Percentiles rank a stretch among this genome's conserved stretches.
Evolutionary conservation across 2,113 vertebrate species (phyloP).

Genomic region (Neolamprologus brichardi): DNA sequence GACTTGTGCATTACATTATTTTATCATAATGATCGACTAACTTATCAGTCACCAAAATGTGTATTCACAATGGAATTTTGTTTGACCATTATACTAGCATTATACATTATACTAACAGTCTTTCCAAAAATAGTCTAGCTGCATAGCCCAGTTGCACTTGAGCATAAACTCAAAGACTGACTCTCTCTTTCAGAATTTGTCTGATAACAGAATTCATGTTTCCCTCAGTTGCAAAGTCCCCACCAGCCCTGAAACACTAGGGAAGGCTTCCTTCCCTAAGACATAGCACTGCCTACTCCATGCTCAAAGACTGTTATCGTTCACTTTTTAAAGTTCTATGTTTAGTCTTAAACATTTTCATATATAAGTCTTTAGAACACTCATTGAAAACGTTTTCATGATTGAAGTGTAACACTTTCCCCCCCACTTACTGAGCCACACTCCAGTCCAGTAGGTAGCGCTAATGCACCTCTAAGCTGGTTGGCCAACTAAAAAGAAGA

Average conservation of each 20-base stretch:
- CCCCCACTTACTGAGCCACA: neutral
- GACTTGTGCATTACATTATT: neutral
- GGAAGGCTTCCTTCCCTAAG: neutral
- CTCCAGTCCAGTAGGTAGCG: neutral
- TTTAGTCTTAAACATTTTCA: neutral
- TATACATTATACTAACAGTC: neutral
- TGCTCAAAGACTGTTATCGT: neutral
- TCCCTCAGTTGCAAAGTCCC: neutral
- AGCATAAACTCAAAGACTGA: neutral
- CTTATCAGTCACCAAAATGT: neutral
- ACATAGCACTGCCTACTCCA: neutral
- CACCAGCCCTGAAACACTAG: neutral
- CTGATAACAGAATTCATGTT: neutral
- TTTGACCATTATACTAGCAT: neutral
- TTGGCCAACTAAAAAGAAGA: neutral
- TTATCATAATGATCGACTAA: neutral
- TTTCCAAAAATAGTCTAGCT: neutral
- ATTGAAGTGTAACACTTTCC: neutral
- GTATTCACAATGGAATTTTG: neutral
- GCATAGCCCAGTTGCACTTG: neutral
- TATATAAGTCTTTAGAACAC: neutral
- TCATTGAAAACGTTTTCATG: neutral
- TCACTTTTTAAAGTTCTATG: neutral
- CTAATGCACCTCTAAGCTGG: neutral
- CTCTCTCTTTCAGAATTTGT: neutral